A percentile compares a stretch with the other conserved stretches of the same genome.
Evolutionary conservation across 2,888 invertebrate genomes (phyloP).

Genomic region (Philereme transversata): DNA sequence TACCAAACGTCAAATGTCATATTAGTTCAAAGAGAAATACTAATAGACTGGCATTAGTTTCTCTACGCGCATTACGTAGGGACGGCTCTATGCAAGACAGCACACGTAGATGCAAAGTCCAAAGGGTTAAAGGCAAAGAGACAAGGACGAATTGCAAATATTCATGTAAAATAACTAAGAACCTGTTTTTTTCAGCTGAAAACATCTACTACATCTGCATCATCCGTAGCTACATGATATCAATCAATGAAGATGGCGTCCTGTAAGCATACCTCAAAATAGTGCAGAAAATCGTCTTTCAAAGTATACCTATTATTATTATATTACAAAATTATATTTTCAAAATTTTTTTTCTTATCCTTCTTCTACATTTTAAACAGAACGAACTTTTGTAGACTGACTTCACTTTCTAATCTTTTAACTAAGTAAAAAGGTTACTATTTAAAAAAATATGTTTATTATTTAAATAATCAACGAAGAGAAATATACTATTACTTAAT

Average conservation of each 20-base stretch:
- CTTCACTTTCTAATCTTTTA: slow-evolving; percentile 1
- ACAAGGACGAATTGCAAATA: too few species aligned
- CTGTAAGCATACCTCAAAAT: slow-evolving; percentile 51
- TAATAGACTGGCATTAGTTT: too few species aligned
- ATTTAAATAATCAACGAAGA: too few species aligned
- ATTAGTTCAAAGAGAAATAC: too few species aligned
- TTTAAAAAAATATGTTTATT: too few species aligned
- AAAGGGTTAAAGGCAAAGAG: too few species aligned
- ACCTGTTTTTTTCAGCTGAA: slow-evolving; percentile 60
- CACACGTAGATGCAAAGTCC: too few species aligned
- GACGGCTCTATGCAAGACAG: too few species aligned
- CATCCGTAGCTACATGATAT: slow-evolving; percentile 74
- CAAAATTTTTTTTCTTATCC: neutral
- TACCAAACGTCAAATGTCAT: too few species aligned
- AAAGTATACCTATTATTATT: neutral
- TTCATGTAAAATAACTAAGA: neutral
- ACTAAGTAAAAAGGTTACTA: too few species aligned
- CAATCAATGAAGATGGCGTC: slow-evolving; percentile 75
- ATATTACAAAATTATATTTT: neutral
- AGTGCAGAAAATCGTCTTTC: slow-evolving; percentile 16
- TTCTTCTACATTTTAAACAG: neutral
- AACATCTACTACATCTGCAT: slow-evolving; percentile 76
- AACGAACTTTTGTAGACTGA: slow-evolving; percentile 9
- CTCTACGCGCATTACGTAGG: too few species aligned
- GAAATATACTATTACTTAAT: too few species aligned